phyloP scores from a whole-genome alignment of 2,797 vertebrate genomes.

The Melanotaenia parkinsoni region DNA sequence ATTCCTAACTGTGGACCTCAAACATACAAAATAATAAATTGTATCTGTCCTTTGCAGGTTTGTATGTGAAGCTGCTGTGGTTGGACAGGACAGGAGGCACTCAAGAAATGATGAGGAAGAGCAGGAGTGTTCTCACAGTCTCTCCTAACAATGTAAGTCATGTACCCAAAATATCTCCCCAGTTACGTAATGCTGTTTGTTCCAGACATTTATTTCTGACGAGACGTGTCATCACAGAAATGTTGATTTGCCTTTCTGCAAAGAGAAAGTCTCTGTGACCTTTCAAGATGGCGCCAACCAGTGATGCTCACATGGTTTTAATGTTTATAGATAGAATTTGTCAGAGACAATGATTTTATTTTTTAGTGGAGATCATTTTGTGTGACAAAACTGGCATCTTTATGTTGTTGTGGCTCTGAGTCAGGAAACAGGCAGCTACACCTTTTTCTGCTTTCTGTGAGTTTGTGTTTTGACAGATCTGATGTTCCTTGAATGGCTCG shows the following conservation, averaged over 20 bases:
- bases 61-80: constrained; percentile 56
- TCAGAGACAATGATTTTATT: not conserved
- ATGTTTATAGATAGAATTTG: not conserved
- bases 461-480: constrained; percentile 32
- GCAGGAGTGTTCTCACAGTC: constrained; percentile 95
- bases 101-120: constrained; percentile 92
- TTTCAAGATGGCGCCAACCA: not conserved
- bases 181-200: not conserved
- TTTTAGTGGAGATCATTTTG: not conserved
- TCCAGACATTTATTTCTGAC: not conserved
- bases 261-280: not conserved
- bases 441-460: constrained; percentile 21
- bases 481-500: not conserved
- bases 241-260: constrained; percentile 7
- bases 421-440: not conserved
- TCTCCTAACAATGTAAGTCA: constrained; percentile 90
- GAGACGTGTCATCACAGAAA: constrained; percentile 1
- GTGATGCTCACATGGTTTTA: not conserved
- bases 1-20: not conserved
- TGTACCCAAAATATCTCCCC: not conserved
- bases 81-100: constrained; percentile 49
- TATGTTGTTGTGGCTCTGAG: not conserved
- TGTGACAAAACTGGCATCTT: constrained; percentile 1
- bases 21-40: not conserved
- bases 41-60: constrained; percentile 68